Percentiles rank a stretch among this genome's conserved stretches.
These are phyloP conservation scores for Sebastes iracundus DNA, from an alignment of 2,797 vertebrate genomes.

Conservation along the genomic window DNA sequence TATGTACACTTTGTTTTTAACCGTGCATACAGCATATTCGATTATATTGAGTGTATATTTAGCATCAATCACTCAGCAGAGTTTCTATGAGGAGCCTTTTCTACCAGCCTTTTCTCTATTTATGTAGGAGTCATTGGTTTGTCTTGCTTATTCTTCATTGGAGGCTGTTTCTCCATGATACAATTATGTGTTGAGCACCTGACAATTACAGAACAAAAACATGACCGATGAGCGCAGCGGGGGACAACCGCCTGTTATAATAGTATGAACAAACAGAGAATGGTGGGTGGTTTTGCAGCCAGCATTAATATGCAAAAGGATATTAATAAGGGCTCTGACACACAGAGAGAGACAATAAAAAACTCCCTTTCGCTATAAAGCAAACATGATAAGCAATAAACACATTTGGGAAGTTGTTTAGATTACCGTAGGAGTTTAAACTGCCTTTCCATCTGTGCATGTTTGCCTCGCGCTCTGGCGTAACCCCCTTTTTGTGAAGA, in stretches of 20 bases:
- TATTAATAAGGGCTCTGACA: slow-evolving; percentile 55
- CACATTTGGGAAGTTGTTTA: slow-evolving; percentile 21
- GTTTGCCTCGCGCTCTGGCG: slow-evolving; percentile 25
- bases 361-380: slow-evolving; percentile 12
- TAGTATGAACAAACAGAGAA: slow-evolving; percentile 57
- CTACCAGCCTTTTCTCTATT: slow-evolving; percentile 10
- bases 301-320: slow-evolving; percentile 53
- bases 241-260: slow-evolving; percentile 57
- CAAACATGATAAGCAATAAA: slow-evolving; percentile 29
- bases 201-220: slow-evolving; percentile 73
- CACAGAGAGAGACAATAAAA: background rate
- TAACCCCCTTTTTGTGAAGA: slow-evolving; percentile 42
- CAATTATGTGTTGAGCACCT: slow-evolving; percentile 74
- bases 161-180: slow-evolving; percentile 62
- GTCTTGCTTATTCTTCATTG: slow-evolving; percentile 48
- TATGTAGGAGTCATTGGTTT: slow-evolving; percentile 27
- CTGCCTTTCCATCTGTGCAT: slow-evolving; percentile 36
- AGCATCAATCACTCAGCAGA: slow-evolving; percentile 11
- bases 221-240: slow-evolving; percentile 63
- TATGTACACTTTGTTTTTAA: background rate
- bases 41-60: slow-evolving; percentile 12
- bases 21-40: background rate
- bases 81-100: background rate
- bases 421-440: slow-evolving; percentile 52
- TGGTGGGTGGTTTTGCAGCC: slow-evolving; percentile 54